Base-by-base conservation (phyloP, 2,113 vertebrate genomes). In the Pygoscelis adeliae region DNA sequence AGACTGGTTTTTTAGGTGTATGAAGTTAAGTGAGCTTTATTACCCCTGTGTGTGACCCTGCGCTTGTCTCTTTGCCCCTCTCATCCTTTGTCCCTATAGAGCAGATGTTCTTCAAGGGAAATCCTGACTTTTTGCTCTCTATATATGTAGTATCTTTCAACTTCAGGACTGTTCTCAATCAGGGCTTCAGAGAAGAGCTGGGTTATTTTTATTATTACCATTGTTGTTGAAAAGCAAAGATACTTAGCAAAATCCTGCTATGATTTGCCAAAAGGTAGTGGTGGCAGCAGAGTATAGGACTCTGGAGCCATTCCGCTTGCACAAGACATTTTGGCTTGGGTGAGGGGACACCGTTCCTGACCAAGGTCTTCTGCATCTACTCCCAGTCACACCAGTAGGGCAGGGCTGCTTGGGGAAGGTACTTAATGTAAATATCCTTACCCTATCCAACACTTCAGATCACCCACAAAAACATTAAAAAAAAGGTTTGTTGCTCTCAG, bases 1-100 rank as follows among this genome's bases (percentile, higher is more conserved):
- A 91, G 38, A 69, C 76, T 89, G 14, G n/a, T 76, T 92, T 79
- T 93, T 80, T 59, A 66, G 18, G 27, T 53, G 23, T 81, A 40
- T 93, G 89, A 87, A 87, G 89, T 95, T 81, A 92, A 92, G 59
- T 78, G 67, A 87, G 55, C 23, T 81, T 86, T 95, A 72, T 91
- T 94, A 93, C 61, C 47, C 52, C 40, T 72, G 25, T 67, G 29
- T 77, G 53, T 90, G 87, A 89, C 53, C 72, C 81, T 93, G 69
- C 21, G 18, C 76, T 50, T 91, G 5, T 73, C 49, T 89, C 36
- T 92, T 94, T 97, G 40, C 46, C 50, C 30, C 40, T 84, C 49
- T 93, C 30, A 84, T 40, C 53, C 36, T 87, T 91, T 73, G 23
- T 87, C 77, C 49, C 58, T 78, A 5, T n/a, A 91, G 58, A 93